Percentiles rank a stretch among this genome's conserved stretches.
Conservation (phyloP, 2,113 vertebrate genomes). For the Nycticebus coucang region DNA sequence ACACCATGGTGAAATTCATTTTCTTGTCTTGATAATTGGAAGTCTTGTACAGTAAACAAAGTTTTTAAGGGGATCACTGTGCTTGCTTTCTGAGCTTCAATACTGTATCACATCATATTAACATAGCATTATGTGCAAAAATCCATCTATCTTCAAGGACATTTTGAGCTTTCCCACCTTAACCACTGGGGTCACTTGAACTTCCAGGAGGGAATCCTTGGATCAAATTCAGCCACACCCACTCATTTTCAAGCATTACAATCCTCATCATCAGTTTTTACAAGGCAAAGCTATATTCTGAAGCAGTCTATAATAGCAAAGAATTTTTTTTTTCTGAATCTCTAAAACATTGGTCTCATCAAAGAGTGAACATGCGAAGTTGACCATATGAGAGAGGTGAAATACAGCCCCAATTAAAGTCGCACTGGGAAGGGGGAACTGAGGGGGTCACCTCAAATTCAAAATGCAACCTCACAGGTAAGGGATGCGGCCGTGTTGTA, state of each 20-base stretch:
- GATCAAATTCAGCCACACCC: conserved; percentile 1
- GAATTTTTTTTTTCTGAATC: conserved; percentile 34
- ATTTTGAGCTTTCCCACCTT: background rate
- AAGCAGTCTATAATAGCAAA: background rate
- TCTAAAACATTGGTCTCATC: conserved; percentile 54
- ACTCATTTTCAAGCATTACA: background rate
- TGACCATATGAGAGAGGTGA: conserved; percentile 65
- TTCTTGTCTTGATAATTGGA: conserved; percentile 45
- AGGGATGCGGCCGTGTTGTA: conserved; percentile 49
- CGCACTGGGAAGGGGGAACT: background rate
- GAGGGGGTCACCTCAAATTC: background rate
- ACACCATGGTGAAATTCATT: background rate
- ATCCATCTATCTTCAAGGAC: background rate
- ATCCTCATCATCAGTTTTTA: conserved; percentile 31
- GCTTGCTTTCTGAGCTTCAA: background rate
- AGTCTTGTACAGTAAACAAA: conserved; percentile 54
- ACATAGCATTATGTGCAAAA: background rate
- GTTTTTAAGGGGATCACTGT: conserved; percentile 54
- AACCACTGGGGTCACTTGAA: background rate
- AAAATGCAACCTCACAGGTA: conserved; percentile 50
- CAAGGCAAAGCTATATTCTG: background rate
- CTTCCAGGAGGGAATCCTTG: background rate
- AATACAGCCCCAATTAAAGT: conserved; percentile 71
- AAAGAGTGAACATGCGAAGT: conserved; percentile 43
- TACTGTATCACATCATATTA: background rate